Base-by-base conservation (phyloP, 2,888 invertebrate species). In the Lacanobia oleracea region DNA sequence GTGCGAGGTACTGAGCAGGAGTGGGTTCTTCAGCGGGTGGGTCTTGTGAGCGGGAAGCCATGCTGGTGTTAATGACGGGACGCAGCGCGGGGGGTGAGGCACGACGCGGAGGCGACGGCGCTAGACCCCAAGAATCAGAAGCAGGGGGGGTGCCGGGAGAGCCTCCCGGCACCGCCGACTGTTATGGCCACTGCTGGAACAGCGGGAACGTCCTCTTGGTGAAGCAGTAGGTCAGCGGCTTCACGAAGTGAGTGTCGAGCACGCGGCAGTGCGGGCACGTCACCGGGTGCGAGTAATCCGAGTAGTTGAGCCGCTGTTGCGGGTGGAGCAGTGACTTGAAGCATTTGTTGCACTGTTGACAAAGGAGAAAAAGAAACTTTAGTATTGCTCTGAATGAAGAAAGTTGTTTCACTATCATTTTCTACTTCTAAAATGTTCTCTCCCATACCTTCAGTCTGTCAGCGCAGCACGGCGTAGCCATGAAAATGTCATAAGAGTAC, bases 401-500 rank as follows among this genome's bases (percentile, higher is more conserved):
- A 14, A 43, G 14, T 5, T 4, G 6, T 33, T 33, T 6, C 33
- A 33, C 33, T 33, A 6, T 33, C 33, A 33, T 33, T 33, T 33
- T 33, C 33, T 6, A 6, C 5, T 6, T 33, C 33, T 33, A 6
- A 33, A 33, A 33, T 33, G 33, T 6, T 40, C 14, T 40, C 14
- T 43, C 43, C 43, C 94, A 93, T 91, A 99, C 98, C 97, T 98
- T 98, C 88, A 99, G 97, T 87, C 99, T 97, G 91, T 99, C 98
- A 90, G 98, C 97, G 96, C 99, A 99, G 94, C 99, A 99, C 23
- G 99, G 99, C 96, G 98, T 98, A 77, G 99, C 99, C 92, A 99
- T 99, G 93, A 99, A 99, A 87, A 99, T 98, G 95, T 99, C 99
- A 91, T 99, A 99, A 76, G 99, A 98, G 96, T 99, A 99, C 98